A percentile compares a stretch with the other conserved stretches of the same genome.
Conservation (phyloP, 2,113 vertebrate species). For the Nothoprocta perdicaria region DNA sequence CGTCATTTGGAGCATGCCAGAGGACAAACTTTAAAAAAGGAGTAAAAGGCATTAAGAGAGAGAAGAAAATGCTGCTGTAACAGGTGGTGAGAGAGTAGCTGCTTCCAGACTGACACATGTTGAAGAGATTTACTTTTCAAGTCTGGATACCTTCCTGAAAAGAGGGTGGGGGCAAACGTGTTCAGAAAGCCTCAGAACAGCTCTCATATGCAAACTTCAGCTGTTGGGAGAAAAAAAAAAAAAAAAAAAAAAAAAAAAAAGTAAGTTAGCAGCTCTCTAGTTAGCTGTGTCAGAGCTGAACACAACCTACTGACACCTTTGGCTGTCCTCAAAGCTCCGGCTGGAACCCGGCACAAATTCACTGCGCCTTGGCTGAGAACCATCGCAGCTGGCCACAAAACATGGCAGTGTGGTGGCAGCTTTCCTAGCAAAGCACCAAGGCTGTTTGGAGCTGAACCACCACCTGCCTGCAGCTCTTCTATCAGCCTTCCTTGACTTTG, state of each 20-base stretch:
- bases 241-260: not conserved
- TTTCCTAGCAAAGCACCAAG: not conserved
- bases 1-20: constrained; percentile 18
- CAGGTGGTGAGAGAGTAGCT: constrained; percentile 33
- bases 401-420: accelerated
- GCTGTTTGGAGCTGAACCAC: not conserved
- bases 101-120: constrained; percentile 2
- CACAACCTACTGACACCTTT: not conserved
- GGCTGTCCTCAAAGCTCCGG: not conserved
- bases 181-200: not conserved
- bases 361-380: not conserved
- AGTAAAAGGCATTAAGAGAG: constrained; percentile 1
- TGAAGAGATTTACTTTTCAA: constrained; percentile 26
- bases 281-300: not conserved
- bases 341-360: not conserved
- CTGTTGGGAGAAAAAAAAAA: not conserved
- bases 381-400: not conserved
- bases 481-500: not conserved
- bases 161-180: not conserved
- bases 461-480: not conserved
- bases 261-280: not conserved
- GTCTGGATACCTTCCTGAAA: constrained; percentile 23
- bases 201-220: not conserved
- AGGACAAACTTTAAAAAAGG: constrained; percentile 13
- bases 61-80: constrained; percentile 31